Conservation (phyloP, 2,888 invertebrate species). For the Papilio protenor region DNA sequence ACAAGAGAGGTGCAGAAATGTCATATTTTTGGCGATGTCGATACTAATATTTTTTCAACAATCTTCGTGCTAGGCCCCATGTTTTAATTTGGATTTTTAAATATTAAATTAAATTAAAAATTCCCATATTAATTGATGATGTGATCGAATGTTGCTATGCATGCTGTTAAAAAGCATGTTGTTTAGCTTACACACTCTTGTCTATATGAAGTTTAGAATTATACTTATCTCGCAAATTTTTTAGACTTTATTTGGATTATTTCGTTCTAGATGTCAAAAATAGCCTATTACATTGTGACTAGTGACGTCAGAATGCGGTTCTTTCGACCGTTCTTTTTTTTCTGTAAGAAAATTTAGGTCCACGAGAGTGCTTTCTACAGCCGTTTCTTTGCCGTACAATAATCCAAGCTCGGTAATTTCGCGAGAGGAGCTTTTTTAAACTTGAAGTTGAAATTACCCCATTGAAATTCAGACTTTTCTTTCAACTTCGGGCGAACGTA, state of each 20-base stretch:
- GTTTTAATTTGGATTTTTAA: no score
- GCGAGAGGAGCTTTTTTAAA: slow-evolving; percentile 37
- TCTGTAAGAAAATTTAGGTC: slow-evolving; percentile 36
- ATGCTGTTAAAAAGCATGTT: no score
- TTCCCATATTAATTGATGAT: no score
- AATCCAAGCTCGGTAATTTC: slow-evolving; percentile 35
- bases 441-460: slow-evolving; percentile 36
- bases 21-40: no score
- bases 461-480: slow-evolving; percentile 35
- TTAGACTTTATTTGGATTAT: not conserved
- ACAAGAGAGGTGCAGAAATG: no score
- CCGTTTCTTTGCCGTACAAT: slow-evolving; percentile 35
- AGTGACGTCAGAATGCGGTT: slow-evolving; percentile 17
- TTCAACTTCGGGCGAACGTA: slow-evolving; percentile 22
- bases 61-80: no score
- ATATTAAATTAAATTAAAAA: no score
- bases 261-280: not conserved
- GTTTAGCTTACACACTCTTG: no score
- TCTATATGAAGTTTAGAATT: no score
- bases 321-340: slow-evolving; percentile 12
- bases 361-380: slow-evolving; percentile 24
- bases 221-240: not conserved
- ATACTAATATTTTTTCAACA: no score
- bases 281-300: not conserved
- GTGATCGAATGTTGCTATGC: no score